A percentile compares a stretch with the other conserved stretches of the same genome.
These are phyloP conservation scores for Pseudopodoces humilis DNA, from an alignment of 2,113 vertebrate genomes.

Conservation along the genomic window DNA sequence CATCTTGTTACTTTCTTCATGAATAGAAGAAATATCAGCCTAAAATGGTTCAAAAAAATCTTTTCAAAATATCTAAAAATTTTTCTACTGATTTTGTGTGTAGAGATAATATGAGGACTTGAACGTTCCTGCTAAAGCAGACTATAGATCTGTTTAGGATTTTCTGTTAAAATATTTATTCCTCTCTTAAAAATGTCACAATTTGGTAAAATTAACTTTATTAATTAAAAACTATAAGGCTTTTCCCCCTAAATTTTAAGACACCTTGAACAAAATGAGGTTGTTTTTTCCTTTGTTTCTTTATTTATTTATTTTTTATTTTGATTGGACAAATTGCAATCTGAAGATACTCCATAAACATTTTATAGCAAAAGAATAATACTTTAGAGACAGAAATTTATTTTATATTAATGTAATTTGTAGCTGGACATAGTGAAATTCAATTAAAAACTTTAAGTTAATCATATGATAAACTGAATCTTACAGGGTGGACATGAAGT, in stretches of 20 bases:
- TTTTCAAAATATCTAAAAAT: not conserved
- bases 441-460: not conserved
- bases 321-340: not conserved
- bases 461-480: not conserved
- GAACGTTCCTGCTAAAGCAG: not conserved
- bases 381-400: not conserved
- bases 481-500: not conserved
- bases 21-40: not conserved
- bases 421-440: not conserved
- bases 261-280: not conserved
- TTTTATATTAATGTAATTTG: not conserved
- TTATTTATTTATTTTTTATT: rapidly evolving
- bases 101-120: not conserved
- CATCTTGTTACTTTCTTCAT: not conserved
- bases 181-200: not conserved
- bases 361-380: not conserved
- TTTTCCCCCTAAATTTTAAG: not conserved
- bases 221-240: not conserved
- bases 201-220: not conserved
- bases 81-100: not conserved
- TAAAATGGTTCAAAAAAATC: not conserved
- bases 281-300: not conserved
- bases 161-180: not conserved
- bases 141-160: not conserved
- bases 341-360: not conserved